These are phyloP conservation scores for Scelioninae gen. 1 DNA, from an alignment of 2,888 invertebrate genomes.

Conservation along the genomic window DNA sequence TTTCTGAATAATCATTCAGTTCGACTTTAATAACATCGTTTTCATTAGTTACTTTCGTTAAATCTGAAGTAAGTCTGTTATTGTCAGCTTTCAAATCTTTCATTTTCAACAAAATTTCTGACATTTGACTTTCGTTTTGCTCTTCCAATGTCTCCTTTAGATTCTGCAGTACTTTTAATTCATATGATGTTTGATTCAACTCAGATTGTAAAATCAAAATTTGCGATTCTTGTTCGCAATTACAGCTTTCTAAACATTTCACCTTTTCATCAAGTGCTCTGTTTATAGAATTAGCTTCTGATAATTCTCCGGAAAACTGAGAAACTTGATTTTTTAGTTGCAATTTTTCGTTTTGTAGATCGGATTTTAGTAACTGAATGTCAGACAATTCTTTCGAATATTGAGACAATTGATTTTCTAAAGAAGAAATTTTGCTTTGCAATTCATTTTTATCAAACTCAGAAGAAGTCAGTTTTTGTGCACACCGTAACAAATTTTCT, in stretches of 20 bases:
- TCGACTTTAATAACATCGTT: constrained; percentile 21
- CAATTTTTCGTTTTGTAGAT: constrained; percentile 27
- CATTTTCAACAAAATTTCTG: constrained; percentile 29
- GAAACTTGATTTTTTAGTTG: constrained; percentile 5
- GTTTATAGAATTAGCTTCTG: too few species aligned
- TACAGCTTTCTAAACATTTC: constrained; percentile 24
- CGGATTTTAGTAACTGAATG: not conserved
- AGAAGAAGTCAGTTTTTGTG: too few species aligned
- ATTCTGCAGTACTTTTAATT: constrained; percentile 50
- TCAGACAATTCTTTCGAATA: not conserved
- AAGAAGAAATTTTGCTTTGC: too few species aligned
- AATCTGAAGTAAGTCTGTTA: constrained; percentile 10
- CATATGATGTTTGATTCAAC: constrained; percentile 47
- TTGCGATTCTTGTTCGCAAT: constrained; percentile 41
- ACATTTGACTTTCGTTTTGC: constrained; percentile 31
- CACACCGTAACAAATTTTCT: too few species aligned
- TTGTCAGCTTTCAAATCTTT: constrained; percentile 46
- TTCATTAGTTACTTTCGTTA: constrained; percentile 31
- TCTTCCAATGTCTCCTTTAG: constrained; percentile 43
- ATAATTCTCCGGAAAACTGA: not conserved
- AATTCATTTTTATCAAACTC: too few species aligned
- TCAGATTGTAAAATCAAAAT: constrained; percentile 47
- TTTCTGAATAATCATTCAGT: constrained; percentile 20
- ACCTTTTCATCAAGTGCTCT: constrained; percentile 29
- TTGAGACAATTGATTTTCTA: not conserved